phyloP scores from a whole-genome alignment of 2,888 invertebrate genomes.

The Heliconius cydno region DNA sequence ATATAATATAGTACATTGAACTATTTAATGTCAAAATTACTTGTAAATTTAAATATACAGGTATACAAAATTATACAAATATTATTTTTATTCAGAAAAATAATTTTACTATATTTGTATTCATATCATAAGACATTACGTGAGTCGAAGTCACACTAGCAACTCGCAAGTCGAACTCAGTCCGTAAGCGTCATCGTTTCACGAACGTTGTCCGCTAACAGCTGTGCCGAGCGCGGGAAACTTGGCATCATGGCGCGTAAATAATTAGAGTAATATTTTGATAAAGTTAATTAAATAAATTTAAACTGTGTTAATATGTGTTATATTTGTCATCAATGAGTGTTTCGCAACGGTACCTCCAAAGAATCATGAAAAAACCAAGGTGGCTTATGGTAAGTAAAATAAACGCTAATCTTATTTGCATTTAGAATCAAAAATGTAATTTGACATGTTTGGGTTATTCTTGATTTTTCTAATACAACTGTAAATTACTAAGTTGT shows the following conservation, averaged over 20 bases:
- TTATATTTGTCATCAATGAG: constrained; percentile 43
- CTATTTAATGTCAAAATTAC: background rate
- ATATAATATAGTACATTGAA: no score
- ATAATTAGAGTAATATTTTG: constrained; percentile 44
- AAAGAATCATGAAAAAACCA: constrained; percentile 61
- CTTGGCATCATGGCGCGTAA: constrained; percentile 74
- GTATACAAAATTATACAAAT: background rate
- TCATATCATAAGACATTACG: constrained; percentile 39
- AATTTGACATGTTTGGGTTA: background rate
- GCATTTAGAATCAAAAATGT: background rate
- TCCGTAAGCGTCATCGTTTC: constrained; percentile 62
- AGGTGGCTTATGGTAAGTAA: constrained; percentile 61
- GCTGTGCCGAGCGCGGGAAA: constrained; percentile 64
- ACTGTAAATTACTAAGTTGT: background rate
- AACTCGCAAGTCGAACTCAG: constrained; percentile 31
- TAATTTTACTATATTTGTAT: constrained; percentile 26
- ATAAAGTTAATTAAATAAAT: constrained; percentile 30
- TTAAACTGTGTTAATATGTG: constrained; percentile 44
- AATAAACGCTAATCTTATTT: background rate
- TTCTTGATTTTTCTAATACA: background rate
- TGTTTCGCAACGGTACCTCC: background rate
- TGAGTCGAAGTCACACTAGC: constrained; percentile 10
- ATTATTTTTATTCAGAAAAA: constrained; percentile 27
- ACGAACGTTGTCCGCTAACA: constrained; percentile 56
- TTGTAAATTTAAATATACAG: background rate